Evolutionary conservation across 2,113 vertebrate genomes (phyloP), one percentile per base, ranked within the genome.

Genomic region (Eretmochelys imbricata): DNA sequence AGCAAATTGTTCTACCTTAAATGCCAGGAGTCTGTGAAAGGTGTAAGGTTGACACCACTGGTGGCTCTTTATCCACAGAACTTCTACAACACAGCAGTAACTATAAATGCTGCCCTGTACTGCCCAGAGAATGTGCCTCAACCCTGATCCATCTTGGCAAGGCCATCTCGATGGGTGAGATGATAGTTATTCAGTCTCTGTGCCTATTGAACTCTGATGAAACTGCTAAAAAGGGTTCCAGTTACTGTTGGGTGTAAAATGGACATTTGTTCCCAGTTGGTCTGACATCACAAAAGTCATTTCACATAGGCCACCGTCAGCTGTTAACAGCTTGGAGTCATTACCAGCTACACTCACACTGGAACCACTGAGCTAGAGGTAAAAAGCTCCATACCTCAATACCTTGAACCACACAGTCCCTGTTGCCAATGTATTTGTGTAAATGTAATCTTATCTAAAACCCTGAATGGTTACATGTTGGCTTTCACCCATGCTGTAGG

Each of bases 141-240:
- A 17, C 24, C 31, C 19, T 82, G 76, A 72, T 65, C 54, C 27
- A 20, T 54, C 14, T 24, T 76, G 86, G 82, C 88, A 96, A 81
- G 19, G 46, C 80, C 95, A 42, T 57, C 80, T 83, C 0, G 0
- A 85, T 80, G 13, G 27, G 59, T 65, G 29, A 90, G 78, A n/a
- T 2, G 25, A 17, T 11, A 31, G 84, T 62, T 88, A 82, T 84
- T 81, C 84, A 6, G 85, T 89, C 95, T 95, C 90, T 93, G 82
- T 88, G 62, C 46, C 91, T 90, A 82, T 53, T 92, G 0, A 3
- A 72, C 53, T 83, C 8, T 8, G 59, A 42, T 42, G 42, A 96
- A 90, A 80, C 17, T 6, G 25, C 12, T 25, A 76, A 72, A n/a
- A 53, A 94, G 49, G 16, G 29, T 76, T 8, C 20, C 6, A 87